A percentile compares a stretch with the other conserved stretches of the same genome.
Conservation (phyloP, 2,113 vertebrate genomes). For the Chlamydotis undulata region DNA sequence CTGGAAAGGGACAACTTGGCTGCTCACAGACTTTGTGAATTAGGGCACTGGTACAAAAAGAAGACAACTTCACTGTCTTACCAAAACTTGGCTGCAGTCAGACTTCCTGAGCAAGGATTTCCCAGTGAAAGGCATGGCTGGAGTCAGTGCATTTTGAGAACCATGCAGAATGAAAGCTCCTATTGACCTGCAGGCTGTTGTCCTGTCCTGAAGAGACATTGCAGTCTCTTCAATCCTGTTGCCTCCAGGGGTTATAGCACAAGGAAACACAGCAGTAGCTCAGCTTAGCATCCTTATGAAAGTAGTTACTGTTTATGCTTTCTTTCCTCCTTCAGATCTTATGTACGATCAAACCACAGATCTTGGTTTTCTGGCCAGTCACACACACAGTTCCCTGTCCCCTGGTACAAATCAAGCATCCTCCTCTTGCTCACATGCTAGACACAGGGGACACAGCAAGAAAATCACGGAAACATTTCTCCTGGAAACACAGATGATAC, state of each 20-base stretch:
- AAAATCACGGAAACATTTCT: neutral
- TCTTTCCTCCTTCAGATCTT: neutral
- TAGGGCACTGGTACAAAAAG: neutral
- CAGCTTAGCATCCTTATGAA: neutral
- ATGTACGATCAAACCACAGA: neutral
- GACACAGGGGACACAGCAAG: neutral
- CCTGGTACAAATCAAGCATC: neutral
- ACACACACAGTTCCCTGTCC: neutral
- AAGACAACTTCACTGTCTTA: neutral
- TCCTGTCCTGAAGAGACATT: too few relatives aligned
- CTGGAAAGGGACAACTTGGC: neutral
- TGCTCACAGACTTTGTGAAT: neutral
- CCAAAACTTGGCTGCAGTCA: neutral
- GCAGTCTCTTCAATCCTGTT: neutral
- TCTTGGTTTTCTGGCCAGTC: neutral
- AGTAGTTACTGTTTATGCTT: neutral
- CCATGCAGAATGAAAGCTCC: neutral
- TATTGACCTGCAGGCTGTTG: neutral
- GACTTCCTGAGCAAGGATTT: neutral
- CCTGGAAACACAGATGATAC: neutral
- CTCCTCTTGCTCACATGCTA: neutral
- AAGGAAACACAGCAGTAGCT: neutral
- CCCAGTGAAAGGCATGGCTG: neutral
- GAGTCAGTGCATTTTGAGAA: neutral
- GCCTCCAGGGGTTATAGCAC: neutral